These are phyloP conservation scores for Hypanus sabinus DNA, from an alignment of 2,113 vertebrate species.

Conservation along the genomic window DNA sequence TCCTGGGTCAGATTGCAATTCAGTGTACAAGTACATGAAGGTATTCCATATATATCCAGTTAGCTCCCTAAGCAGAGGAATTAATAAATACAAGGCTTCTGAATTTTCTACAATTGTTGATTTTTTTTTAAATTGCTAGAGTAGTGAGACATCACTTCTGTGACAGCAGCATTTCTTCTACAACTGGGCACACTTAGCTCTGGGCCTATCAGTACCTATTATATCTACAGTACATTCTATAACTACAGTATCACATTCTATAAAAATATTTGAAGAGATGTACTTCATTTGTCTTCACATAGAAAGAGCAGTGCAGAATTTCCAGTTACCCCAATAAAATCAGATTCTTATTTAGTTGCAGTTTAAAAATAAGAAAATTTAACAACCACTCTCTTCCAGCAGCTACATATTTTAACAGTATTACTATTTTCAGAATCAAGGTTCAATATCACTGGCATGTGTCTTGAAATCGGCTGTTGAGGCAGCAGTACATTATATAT, in stretches of 20 bases:
- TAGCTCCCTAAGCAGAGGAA: not conserved
- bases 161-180: not conserved
- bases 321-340: not conserved
- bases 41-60: not conserved
- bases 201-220: not conserved
- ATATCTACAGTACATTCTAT: not conserved
- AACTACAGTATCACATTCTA: too few species aligned
- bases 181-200: not conserved
- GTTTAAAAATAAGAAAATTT: not conserved
- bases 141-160: not conserved
- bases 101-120: not conserved
- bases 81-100: not conserved
- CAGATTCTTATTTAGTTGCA: not conserved
- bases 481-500: too few species aligned
- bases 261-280: not conserved
- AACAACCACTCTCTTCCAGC: not conserved
- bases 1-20: not conserved
- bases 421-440: not conserved
- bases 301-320: not conserved
- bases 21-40: not conserved
- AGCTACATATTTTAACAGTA: not conserved
- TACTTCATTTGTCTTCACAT: too few species aligned
- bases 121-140: not conserved
- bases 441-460: too few species aligned
- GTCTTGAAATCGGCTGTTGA: too few species aligned